These are phyloP conservation scores for Bradypodion pumilum DNA, from an alignment of 2,797 vertebrate genomes.

Conservation along the genomic window DNA sequence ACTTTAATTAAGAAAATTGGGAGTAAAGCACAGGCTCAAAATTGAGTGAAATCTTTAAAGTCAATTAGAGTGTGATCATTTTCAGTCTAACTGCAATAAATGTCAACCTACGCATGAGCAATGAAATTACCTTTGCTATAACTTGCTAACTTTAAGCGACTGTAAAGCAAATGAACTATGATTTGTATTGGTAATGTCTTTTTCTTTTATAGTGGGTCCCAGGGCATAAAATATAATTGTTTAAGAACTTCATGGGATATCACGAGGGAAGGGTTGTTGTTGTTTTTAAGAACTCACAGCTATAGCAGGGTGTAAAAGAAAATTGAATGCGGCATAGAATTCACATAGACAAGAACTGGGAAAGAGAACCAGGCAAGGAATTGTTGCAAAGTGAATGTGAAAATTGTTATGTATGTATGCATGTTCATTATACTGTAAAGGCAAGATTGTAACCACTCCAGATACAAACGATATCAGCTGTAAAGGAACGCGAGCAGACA, in stretches of 20 bases:
- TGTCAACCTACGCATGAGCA: conserved; percentile 38
- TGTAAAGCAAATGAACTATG: conserved; percentile 31
- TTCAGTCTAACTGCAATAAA: conserved; percentile 53
- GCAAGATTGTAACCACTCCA: too few relatives aligned
- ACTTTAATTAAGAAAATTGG: conserved; percentile 58
- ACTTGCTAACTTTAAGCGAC: conserved; percentile 39
- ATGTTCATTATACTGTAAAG: too few relatives aligned
- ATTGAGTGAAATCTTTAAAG: conserved; percentile 60
- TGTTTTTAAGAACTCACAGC: conserved; percentile 14
- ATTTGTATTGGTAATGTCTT: conserved; percentile 55
- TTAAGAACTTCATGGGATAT: conserved; percentile 13
- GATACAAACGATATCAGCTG: too few relatives aligned
- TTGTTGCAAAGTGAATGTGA: background rate
- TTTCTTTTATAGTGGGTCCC: conserved; percentile 40
- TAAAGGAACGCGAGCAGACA: too few relatives aligned
- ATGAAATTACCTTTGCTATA: conserved; percentile 44
- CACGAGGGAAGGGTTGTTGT: conserved; percentile 5
- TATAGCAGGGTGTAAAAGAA: background rate
- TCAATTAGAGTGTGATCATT: conserved; percentile 56
- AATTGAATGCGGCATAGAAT: background rate
- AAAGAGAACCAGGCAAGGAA: background rate
- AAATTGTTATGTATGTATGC: too few relatives aligned
- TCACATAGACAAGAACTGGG: background rate
- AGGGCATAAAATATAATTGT: conserved; percentile 38
- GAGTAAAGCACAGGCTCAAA: conserved; percentile 54